Base-by-base conservation (phyloP, 92 coral and sea anemone genomes). In the Palythoa grandiflora region DNA sequence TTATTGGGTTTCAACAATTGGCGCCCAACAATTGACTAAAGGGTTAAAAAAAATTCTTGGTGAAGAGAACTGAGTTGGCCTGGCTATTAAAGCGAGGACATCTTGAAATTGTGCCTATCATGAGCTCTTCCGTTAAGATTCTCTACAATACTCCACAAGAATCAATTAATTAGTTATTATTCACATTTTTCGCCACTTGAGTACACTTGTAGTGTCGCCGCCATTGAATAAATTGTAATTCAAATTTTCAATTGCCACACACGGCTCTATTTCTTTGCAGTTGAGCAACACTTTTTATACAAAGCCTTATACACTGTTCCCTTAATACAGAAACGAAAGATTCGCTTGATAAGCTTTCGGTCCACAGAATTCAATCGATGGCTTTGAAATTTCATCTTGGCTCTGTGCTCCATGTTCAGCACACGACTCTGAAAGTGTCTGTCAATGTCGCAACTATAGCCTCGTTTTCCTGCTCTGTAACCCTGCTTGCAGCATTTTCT, bases 401-500 rank as follows among this genome's bases (percentile, higher is more conserved):
- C 87, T 14, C 68, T 83, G 53, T 91, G 94, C 17, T 84, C 90
- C 94, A 91, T 91, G 86, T 91, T 91, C 36, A 83, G 73, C 39
- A 88, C 90, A 9, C 90, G 87, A 2, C 79, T 73, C n/a, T 61
- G 60, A 87, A 77, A 91, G 54, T 19, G 59, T 2, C 66, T 47
- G 71, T 85, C 85, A 13, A 78, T 48, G 68, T 68, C 53, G 59
- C 94, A 91, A 60, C 38, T 88, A 38, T 88, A 83, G 55, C 65
- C 71, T 36, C 89, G 87, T 47, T 89, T 79, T 9, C 92, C 92
- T 6, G 94, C 94, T 36, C 57, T 74, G 47, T 89, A 89, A 14
- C 94, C 94, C 63, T 88, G 83, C 53, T 86, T 78, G 21, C 94
- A 91, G 40, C 94, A 91, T 6, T 90, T 75, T 71, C 90, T 78